Evolutionary conservation across 2,113 vertebrate genomes (phyloP).

Genomic region (Ciconia maguari): DNA sequence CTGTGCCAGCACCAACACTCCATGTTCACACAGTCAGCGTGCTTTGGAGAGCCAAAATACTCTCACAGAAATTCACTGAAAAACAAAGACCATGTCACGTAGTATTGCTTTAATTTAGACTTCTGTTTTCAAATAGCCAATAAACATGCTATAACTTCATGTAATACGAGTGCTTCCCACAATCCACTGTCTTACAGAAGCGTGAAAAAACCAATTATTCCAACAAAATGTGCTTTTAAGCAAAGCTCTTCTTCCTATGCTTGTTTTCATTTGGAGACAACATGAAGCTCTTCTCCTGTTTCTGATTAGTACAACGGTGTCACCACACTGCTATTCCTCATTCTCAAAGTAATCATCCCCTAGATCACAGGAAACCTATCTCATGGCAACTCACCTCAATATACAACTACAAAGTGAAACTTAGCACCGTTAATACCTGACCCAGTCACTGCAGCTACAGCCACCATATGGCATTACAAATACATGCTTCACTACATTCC

Average conservation of each 20-base stretch:
- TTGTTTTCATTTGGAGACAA: not conserved
- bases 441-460: not conserved
- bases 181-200: not conserved
- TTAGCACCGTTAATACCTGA: not conserved
- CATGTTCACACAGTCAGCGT: not conserved
- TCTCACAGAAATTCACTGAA: not conserved
- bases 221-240: not conserved
- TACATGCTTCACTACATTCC: not conserved
- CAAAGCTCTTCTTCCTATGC: not conserved
- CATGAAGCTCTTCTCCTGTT: not conserved
- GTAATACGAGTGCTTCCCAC: not conserved
- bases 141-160: not conserved
- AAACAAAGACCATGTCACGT: not conserved
- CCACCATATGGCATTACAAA: not conserved
- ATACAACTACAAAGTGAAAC: not conserved
- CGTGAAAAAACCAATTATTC: not conserved
- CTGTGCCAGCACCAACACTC: not conserved
- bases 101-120: not conserved
- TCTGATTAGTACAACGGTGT: rapidly evolving
- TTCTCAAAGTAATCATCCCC: not conserved
- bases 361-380: not conserved
- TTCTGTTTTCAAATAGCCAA: not conserved
- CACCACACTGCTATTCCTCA: not conserved
- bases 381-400: not conserved
- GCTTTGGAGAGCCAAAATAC: not conserved